Conservation (phyloP, 2,888 invertebrate genomes). For the Geophilus truncorum region DNA sequence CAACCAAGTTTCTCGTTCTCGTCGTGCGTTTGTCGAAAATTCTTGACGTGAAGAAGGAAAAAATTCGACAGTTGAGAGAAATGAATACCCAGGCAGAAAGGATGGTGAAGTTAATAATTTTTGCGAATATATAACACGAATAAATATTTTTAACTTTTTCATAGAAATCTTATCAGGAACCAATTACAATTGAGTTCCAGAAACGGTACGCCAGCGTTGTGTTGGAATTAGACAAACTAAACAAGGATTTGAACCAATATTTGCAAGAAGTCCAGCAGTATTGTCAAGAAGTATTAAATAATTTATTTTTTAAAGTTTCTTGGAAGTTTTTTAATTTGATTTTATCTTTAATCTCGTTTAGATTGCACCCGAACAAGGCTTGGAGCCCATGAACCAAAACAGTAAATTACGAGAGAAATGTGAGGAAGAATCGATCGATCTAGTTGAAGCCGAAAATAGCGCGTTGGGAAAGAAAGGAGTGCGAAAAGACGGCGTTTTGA, state of each 20-base stretch:
- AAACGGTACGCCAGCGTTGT: conserved; percentile 78
- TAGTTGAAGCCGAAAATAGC: conserved; percentile 59
- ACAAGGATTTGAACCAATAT: conserved; percentile 77
- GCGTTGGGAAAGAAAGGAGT: conserved; percentile 38
- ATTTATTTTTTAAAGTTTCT: background rate
- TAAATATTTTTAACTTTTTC: conserved; percentile 29
- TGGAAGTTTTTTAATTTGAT: background rate
- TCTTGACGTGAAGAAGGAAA: conserved; percentile 71
- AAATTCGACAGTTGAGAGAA: conserved; percentile 71
- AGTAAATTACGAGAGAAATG: conserved; percentile 82
- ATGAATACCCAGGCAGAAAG: conserved; percentile 90
- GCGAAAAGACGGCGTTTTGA: conserved; percentile 55
- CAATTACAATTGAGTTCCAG: conserved; percentile 80
- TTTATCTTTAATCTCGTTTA: conserved; percentile 38
- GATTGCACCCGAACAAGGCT: conserved; percentile 78
- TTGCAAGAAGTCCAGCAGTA: conserved; percentile 77
- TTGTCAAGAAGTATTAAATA: conserved; percentile 61
- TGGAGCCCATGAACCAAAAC: conserved; percentile 79
- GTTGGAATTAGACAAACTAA: conserved; percentile 84
- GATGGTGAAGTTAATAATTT: conserved; percentile 48
- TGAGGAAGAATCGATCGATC: conserved; percentile 72
- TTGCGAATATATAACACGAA: no score
- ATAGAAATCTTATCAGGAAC: conserved; percentile 67
- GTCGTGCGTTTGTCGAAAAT: conserved; percentile 81
- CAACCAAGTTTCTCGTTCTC: conserved; percentile 74